Percentiles rank a stretch among this genome's conserved stretches.
Conservation (phyloP, 2,797 vertebrate species). For the Epinephelus coioides region DNA sequence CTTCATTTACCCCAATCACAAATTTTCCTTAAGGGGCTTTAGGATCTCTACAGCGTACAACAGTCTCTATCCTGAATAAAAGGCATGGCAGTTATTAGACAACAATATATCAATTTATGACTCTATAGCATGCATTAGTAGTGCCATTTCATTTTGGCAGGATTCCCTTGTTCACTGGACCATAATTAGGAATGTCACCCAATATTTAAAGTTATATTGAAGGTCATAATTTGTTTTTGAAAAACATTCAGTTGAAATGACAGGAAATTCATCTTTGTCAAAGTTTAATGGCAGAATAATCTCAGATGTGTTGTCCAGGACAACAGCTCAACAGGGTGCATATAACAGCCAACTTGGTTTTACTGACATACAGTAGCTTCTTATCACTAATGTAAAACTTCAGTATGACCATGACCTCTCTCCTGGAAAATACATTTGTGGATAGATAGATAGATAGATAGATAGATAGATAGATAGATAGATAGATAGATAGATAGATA, state of each 20-base stretch:
- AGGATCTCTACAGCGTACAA: background rate
- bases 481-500: too few species aligned
- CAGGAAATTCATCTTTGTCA: conserved; percentile 1
- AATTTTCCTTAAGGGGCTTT: background rate
- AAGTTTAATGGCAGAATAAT: background rate
- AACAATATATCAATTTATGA: background rate
- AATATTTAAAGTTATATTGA: conserved; percentile 2
- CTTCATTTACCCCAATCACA: background rate
- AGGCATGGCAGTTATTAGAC: background rate
- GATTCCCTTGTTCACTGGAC: background rate
- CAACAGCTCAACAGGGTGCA: background rate
- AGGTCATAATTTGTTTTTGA: background rate
- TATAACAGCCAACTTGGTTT: background rate
- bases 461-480: too few species aligned
- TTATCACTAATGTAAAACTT: background rate
- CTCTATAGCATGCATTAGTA: background rate
- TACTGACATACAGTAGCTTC: background rate
- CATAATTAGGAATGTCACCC: background rate
- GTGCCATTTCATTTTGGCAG: background rate
- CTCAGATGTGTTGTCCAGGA: background rate
- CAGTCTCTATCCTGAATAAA: background rate
- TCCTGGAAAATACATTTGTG: too few species aligned
- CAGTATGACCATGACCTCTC: too few species aligned
- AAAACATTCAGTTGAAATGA: background rate
- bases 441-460: too few species aligned